Evolutionary conservation across 1,140 invertebrate species (phyloP).

Genomic region (Caenorhabditis remanei): DNA sequence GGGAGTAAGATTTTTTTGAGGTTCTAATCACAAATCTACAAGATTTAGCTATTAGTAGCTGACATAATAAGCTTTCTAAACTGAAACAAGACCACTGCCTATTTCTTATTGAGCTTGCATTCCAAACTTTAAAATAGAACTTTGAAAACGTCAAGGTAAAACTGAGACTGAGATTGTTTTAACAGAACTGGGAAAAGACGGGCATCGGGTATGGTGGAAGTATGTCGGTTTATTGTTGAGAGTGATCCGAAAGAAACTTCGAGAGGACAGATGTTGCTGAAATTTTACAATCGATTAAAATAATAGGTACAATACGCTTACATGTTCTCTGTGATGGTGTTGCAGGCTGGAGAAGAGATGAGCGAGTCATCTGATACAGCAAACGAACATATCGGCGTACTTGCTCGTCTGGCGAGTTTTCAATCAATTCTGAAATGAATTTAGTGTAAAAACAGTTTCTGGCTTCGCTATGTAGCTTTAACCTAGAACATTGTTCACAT

Average conservation of each 20-base stretch:
- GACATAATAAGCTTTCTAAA: no score
- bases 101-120: no score
- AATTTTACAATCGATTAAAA: background rate
- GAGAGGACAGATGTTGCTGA: background rate
- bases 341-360: constrained; percentile 6
- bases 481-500: background rate
- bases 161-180: background rate
- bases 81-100: no score
- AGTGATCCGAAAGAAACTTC: constrained; percentile 19
- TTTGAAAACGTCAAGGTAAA: no score
- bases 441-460: background rate
- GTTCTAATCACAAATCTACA: no score
- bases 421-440: constrained; percentile 15
- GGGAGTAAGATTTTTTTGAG: no score
- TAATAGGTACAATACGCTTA: background rate
- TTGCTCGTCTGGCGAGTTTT: background rate
- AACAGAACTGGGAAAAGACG: background rate
- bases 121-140: no score
- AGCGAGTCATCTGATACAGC: constrained; percentile 1
- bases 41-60: no score
- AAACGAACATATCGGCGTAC: constrained; percentile 31
- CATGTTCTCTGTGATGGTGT: constrained; percentile 36
- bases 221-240: constrained; percentile 5
- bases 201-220: no score
- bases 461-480: no score